phyloP scores from a whole-genome alignment of 2,113 vertebrate species.

The Lontra canadensis region DNA sequence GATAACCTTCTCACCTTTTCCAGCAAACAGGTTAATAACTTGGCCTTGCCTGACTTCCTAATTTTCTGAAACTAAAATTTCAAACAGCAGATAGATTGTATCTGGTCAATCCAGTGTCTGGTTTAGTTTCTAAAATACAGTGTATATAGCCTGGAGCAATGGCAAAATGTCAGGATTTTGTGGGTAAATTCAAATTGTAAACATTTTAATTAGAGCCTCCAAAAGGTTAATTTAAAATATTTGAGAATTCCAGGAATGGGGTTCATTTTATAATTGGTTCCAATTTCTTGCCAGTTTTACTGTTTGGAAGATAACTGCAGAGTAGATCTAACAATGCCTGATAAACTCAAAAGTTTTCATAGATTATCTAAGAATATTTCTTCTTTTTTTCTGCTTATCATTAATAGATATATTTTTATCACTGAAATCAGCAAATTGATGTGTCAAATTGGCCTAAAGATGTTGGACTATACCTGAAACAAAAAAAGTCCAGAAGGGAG shows the following conservation, averaged over 20 bases:
- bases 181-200: background rate
- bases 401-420: background rate
- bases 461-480: background rate
- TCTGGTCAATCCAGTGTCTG: background rate
- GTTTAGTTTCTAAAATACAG: background rate
- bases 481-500: background rate
- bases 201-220: constrained; percentile 50
- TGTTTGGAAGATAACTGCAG: background rate
- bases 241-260: background rate
- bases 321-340: constrained; percentile 39
- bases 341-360: background rate
- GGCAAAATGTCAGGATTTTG: constrained; percentile 46
- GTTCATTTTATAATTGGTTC: background rate
- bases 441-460: background rate
- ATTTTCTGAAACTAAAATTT: constrained; percentile 75
- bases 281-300: background rate
- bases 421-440: background rate
- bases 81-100: constrained; percentile 59
- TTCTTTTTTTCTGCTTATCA: background rate
- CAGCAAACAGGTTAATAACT: constrained; percentile 73
- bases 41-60: constrained; percentile 57
- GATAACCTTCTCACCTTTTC: constrained; percentile 60
- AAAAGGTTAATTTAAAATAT: constrained; percentile 20
- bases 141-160: background rate
- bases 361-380: background rate